These are phyloP conservation scores for Rhynchopsitta pachyrhyncha DNA, from an alignment of 2,113 vertebrate species.

Conservation along the genomic window DNA sequence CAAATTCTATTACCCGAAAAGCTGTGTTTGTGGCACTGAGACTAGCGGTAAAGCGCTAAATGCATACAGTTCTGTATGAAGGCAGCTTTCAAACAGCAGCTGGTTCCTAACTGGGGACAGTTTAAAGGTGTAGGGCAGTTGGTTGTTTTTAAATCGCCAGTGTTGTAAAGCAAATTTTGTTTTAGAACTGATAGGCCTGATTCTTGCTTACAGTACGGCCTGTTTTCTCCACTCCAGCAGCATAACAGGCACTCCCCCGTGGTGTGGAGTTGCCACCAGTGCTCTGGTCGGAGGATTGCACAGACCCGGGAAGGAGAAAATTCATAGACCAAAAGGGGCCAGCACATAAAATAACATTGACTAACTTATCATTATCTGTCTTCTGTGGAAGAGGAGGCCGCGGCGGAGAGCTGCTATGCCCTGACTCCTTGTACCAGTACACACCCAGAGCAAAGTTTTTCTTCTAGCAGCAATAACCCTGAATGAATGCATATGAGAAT, in stretches of 20 bases:
- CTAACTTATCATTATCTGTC: background rate
- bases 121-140: background rate
- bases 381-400: background rate
- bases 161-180: background rate
- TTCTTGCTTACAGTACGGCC: background rate
- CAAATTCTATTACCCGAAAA: background rate
- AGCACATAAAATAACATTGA: background rate
- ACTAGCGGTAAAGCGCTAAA: background rate
- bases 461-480: background rate
- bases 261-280: background rate
- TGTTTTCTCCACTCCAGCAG: background rate
- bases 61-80: background rate
- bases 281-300: background rate
- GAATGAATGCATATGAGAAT: background rate
- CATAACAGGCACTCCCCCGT: accelerated
- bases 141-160: background rate
- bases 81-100: background rate
- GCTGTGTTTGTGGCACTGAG: accelerated
- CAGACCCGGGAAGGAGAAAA: background rate
- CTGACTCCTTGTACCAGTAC: background rate
- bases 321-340: background rate
- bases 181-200: background rate
- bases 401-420: background rate
- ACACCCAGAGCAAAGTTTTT: background rate
- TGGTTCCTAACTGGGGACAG: background rate